Evolutionary conservation across 1,140 invertebrate genomes (phyloP).

Genomic region (Potamilus streckersoni): DNA sequence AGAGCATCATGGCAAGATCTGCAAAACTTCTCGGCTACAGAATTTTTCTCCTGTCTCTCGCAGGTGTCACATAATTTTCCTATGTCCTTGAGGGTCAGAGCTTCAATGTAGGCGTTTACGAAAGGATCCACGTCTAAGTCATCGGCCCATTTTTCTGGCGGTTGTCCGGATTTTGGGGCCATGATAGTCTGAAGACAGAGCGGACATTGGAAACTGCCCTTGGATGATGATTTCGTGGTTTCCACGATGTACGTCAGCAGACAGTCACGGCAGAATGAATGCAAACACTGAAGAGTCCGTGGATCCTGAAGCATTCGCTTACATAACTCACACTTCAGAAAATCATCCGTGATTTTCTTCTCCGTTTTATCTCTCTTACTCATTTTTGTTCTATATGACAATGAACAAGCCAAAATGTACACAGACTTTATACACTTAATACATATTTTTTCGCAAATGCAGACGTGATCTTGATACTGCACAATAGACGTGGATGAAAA

Average conservation of each 20-base stretch:
- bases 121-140: conserved; percentile 12
- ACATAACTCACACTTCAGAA: conserved; percentile 28
- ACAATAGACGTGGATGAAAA: too few species aligned
- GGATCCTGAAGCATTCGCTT: conserved; percentile 18
- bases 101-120: conserved; percentile 19
- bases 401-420: too few species aligned
- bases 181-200: conserved; percentile 12
- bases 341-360: conserved; percentile 1
- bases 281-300: conserved; percentile 17
- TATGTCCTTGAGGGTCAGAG: conserved; percentile 10
- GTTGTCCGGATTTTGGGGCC: background rate
- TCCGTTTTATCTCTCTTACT: too few species aligned
- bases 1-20: conserved; percentile 21
- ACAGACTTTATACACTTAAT: too few species aligned
- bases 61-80: conserved; percentile 25
- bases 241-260: conserved; percentile 20
- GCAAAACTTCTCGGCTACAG: conserved; percentile 15
- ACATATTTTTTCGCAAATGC: too few species aligned
- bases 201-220: conserved; percentile 9
- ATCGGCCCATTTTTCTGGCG: conserved; percentile 6
- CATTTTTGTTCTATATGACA: too few species aligned
- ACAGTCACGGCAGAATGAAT: conserved; percentile 27
- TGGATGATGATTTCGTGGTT: background rate
- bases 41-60: conserved; percentile 8
- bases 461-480: too few species aligned